These are phyloP conservation scores for Casuarius casuarius DNA, from an alignment of 2,113 vertebrate genomes.

Conservation along the genomic window DNA sequence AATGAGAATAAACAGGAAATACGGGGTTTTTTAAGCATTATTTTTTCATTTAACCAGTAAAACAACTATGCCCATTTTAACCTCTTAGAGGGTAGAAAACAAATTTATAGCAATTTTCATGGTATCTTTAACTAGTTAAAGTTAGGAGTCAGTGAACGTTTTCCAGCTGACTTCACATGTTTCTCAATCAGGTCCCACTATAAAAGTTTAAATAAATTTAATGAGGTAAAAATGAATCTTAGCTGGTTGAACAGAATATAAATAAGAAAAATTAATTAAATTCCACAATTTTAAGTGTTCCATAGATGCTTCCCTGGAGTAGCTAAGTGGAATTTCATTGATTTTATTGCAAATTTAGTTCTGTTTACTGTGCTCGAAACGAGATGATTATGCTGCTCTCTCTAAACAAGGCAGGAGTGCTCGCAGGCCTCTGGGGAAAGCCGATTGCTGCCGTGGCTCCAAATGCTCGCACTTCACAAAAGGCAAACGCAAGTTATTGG, in stretches of 20 bases:
- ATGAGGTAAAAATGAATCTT: background rate
- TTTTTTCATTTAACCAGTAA: background rate
- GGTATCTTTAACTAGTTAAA: background rate
- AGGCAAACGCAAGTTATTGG: accelerated
- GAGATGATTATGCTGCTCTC: accelerated
- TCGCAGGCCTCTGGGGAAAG: background rate
- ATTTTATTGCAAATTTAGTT: background rate
- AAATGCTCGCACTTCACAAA: accelerated
- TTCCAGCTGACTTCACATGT: background rate
- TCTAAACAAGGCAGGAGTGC: background rate
- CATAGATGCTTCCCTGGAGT: background rate
- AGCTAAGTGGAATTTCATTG: background rate
- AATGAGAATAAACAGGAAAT: background rate
- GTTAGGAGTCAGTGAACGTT: background rate
- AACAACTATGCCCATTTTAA: too few species aligned
- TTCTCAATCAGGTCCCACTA: background rate
- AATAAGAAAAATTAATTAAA: conserved; percentile 43
- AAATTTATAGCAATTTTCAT: background rate
- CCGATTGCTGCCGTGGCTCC: accelerated
- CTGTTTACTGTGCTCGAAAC: accelerated
- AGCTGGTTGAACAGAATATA: background rate
- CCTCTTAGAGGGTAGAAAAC: background rate
- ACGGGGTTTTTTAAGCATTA: too few species aligned
- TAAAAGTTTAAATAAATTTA: background rate
- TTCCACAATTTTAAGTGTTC: background rate